phyloP scores from a whole-genome alignment of 2,113 vertebrate genomes.

The Anguilla rostrata region DNA sequence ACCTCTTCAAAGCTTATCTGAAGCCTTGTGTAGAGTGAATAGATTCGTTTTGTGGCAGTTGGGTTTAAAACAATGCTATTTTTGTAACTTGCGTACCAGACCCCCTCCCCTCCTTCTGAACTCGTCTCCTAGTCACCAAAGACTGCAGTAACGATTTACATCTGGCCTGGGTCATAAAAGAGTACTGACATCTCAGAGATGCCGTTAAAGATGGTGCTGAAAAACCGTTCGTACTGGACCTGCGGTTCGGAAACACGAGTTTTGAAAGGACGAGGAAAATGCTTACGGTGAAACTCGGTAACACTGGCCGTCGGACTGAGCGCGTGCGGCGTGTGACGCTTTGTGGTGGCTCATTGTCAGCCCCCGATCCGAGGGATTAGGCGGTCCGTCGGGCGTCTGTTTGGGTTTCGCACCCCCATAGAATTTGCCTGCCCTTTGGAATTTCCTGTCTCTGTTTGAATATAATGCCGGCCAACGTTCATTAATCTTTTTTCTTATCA shows the following conservation, averaged over 20 bases:
- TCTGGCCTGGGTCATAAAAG: background rate
- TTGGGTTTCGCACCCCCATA: conserved; percentile 36
- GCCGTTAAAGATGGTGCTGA: background rate
- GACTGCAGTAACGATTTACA: background rate
- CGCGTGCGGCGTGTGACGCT: background rate
- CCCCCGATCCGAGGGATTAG: conserved; percentile 41
- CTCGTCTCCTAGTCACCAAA: background rate
- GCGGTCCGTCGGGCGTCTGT: conserved; percentile 30
- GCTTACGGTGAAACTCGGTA: conserved; percentile 24
- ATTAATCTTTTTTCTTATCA: background rate
- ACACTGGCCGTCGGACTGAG: no score
- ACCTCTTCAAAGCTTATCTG: background rate
- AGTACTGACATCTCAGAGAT: background rate
- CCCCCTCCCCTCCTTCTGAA: no score
- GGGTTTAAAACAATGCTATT: background rate
- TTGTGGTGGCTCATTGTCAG: background rate
- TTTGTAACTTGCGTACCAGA: background rate
- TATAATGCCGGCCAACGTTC: conserved; percentile 30
- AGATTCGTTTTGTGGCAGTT: background rate
- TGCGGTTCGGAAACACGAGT: background rate
- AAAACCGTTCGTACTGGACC: background rate
- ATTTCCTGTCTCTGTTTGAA: conserved; percentile 39
- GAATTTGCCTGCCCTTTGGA: conserved; percentile 39
- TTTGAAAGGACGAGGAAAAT: background rate
- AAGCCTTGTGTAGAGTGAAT: background rate